phyloP scores from a whole-genome alignment of 2,888 invertebrate genomes.

The Aspidiotus rigidus region DNA sequence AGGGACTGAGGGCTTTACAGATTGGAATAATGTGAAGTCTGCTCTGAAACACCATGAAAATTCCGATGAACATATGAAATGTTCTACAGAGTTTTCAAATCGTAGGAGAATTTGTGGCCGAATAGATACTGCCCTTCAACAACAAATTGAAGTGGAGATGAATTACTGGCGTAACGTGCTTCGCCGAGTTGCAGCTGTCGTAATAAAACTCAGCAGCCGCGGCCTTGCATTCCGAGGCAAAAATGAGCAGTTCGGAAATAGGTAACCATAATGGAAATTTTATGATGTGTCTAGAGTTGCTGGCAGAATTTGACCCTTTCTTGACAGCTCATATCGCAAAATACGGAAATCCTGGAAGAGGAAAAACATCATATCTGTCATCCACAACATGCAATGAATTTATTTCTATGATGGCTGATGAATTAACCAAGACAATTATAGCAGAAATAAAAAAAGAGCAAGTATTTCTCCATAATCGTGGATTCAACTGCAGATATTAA shows the following conservation, averaged over 20 bases:
- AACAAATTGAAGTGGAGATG: neutral
- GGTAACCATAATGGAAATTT: constrained; percentile 28
- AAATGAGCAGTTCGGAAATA: too few species aligned
- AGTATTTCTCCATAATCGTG: constrained; percentile 32
- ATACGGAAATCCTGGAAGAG: constrained; percentile 17
- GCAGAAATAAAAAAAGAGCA: constrained; percentile 9
- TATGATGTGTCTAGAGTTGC: constrained; percentile 28
- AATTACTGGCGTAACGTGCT: neutral
- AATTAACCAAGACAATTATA: constrained; percentile 3
- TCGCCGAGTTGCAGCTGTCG: neutral
- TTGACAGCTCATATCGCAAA: constrained; percentile 24
- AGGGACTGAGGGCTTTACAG: neutral
- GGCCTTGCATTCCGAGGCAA: neutral
- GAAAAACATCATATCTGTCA: constrained; percentile 24
- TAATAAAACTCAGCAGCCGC: neutral
- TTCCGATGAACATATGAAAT: neutral
- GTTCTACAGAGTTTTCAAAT: neutral
- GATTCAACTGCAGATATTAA: constrained; percentile 33
- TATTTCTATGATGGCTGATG: constrained; percentile 26
- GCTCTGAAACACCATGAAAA: neutral
- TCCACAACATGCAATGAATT: constrained; percentile 28
- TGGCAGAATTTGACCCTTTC: constrained; percentile 32
- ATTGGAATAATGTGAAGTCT: constrained; percentile 1
- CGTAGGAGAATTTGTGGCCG: neutral
- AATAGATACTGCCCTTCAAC: neutral